Percentiles rank a stretch among this genome's conserved stretches.
Evolutionary conservation across 2,888 invertebrate genomes (phyloP).

Genomic region (Drosophila incognita): DNA sequence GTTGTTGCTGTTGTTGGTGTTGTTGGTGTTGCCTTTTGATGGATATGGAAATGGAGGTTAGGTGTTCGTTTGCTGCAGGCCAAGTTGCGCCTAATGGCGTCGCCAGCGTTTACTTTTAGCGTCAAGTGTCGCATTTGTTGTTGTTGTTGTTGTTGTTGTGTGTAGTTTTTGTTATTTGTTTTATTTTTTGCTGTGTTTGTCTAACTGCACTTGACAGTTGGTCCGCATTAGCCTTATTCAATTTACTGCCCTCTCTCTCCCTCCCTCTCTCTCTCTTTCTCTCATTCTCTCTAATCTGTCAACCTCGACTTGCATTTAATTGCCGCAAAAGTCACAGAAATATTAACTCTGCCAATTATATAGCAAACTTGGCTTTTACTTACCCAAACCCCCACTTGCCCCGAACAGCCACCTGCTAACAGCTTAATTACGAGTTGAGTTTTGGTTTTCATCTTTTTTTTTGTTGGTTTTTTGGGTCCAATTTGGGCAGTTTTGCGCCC

Average conservation of each 20-base stretch:
- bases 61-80: constrained; percentile 61
- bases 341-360: constrained; percentile 54
- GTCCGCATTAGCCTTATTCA: constrained; percentile 78
- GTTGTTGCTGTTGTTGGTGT: constrained; percentile 9
- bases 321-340: constrained; percentile 45
- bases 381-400: neutral
- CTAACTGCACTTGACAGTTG: constrained; percentile 81
- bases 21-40: constrained; percentile 29
- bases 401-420: neutral
- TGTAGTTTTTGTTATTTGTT: constrained; percentile 28
- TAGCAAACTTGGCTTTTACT: constrained; percentile 54
- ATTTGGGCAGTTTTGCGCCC: constrained; percentile 38
- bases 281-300: neutral
- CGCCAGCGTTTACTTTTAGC: constrained; percentile 78
- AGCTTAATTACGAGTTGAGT: constrained; percentile 2
- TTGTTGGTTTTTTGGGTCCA: neutral
- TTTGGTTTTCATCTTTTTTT: neutral
- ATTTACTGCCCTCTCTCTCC: constrained; percentile 46
- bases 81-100: constrained; percentile 77
- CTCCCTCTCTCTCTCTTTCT: neutral
- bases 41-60: constrained; percentile 56
- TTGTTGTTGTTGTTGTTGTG: constrained; percentile 28
- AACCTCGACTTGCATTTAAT: constrained; percentile 67
- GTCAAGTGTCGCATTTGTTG: constrained; percentile 71
- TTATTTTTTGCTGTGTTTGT: constrained; percentile 63